A percentile compares a stretch with the other conserved stretches of the same genome.
phyloP scores from a whole-genome alignment of 1,140 invertebrate genomes.

The Augochlora pura region DNA sequence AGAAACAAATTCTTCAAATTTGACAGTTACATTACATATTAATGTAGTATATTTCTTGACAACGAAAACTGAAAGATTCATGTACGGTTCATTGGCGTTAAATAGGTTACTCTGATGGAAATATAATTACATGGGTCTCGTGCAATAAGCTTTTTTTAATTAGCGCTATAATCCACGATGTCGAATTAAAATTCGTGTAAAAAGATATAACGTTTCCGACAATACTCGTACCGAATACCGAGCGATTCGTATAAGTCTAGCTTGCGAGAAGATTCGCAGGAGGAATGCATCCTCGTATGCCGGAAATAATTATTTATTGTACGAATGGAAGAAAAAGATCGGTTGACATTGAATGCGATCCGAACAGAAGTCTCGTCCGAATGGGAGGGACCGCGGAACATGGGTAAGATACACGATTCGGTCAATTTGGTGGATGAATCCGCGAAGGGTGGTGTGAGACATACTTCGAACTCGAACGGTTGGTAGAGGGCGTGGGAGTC shows the following conservation, averaged over 20 bases:
- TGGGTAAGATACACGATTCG: constrained; percentile 41
- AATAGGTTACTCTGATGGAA: no score
- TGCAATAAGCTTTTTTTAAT: neutral
- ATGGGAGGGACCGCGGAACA: neutral
- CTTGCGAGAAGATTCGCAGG: no score
- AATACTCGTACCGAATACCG: no score
- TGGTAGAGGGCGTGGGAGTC: neutral
- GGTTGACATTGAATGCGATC: constrained; percentile 31
- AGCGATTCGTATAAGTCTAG: neutral
- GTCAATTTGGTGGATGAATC: constrained; percentile 56
- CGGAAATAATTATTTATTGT: constrained; percentile 21
- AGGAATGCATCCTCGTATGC: neutral
- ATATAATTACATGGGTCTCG: no score
- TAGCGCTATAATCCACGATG: neutral
- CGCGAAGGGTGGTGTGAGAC: constrained; percentile 48
- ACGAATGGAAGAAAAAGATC: constrained; percentile 1
- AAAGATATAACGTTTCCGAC: no score
- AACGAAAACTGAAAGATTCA: no score
- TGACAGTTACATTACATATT: no score
- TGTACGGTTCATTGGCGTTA: no score
- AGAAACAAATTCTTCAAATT: no score
- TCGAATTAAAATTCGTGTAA: neutral
- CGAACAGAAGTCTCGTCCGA: neutral
- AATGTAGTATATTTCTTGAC: no score
- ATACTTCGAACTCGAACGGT: constrained; percentile 10